Evolutionary conservation across 2,888 invertebrate species (phyloP), one percentile per base, ranked within the genome.

Genomic region (Luperina testacea): DNA sequence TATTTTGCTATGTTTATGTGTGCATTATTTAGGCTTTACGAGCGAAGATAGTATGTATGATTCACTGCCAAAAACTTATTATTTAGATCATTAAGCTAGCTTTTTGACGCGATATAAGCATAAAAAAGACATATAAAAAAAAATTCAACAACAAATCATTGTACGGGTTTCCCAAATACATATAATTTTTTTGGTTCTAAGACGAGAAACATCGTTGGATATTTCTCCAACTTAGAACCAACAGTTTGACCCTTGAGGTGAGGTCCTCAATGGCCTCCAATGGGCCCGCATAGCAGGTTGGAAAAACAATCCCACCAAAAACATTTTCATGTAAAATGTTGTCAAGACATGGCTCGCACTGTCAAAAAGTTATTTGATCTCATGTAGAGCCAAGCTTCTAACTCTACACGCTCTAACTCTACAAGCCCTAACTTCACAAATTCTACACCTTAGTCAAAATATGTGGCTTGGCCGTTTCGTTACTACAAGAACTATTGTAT

Each of bases 1-100:
- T 72, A 63, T 73, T 84, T 71, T 71, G n/a, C 13, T 27, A 24
- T 51, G 20, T 53, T 64, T 67, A 51, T 85, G 20, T n/a, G 13
- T 70, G 42, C 27, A 82, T 48, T 82, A 42, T 32, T 32, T 32
- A 32, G 17, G 53, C 0, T 63, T 57, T 38, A n/a, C 15, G 15
- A 45, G 13, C 2, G 20, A 48, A 32, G 20, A 48, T 64, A 9
- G 32, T 32, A 17, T 20, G 1, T 32, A 42, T 32, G 1, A 13
- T n/a, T 6, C 1, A 1, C 20, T 75, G 2, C 13, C n/a, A 20
- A 32, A 24, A 69, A 48, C 4, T 2, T 13, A 27, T 4, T 48
- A 17, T 68, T 48, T 24, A 13, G 15, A 20, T 24, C 15, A 24
- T 51, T 15, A 15, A 24, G 24, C 15, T 70, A 7, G 24, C 3